These are phyloP conservation scores for Hydra vulgaris DNA, from an alignment of 30 jellyfish, hydroid and myxozoan genomes.

Conservation along the genomic window DNA sequence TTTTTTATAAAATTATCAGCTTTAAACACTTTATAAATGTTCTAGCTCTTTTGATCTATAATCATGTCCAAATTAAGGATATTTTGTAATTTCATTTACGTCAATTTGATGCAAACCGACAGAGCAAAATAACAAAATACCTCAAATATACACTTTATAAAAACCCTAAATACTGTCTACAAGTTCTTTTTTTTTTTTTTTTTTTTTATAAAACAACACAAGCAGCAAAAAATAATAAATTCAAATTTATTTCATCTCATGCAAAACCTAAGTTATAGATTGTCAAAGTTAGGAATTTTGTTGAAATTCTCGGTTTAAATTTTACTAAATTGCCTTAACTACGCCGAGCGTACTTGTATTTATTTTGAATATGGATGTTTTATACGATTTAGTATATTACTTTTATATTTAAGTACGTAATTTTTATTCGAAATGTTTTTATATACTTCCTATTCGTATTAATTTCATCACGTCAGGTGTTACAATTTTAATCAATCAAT, in stretches of 20 bases:
- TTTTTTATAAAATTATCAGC: background rate
- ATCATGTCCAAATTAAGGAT: background rate
- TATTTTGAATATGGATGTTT: too few relatives aligned
- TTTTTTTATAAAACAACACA: background rate
- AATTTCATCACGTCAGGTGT: too few relatives aligned
- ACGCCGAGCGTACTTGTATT: too few relatives aligned
- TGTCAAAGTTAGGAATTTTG: background rate
- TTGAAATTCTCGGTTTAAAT: background rate
- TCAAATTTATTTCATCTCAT: too few relatives aligned
- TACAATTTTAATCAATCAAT: too few relatives aligned
- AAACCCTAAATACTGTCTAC: background rate
- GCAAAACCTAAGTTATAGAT: background rate
- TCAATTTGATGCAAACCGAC: background rate
- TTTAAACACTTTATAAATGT: background rate
- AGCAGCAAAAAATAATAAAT: background rate
- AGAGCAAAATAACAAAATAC: background rate
- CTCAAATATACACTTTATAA: background rate
- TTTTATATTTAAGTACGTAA: too few relatives aligned
- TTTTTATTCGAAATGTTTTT: too few relatives aligned
- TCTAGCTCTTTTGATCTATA: background rate
- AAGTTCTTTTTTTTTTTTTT: too few relatives aligned
- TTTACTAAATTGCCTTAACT: background rate
- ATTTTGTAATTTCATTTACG: background rate
- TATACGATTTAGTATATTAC: too few relatives aligned
- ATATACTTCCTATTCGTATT: too few relatives aligned